Evolutionary conservation across 2,797 vertebrate genomes (phyloP), one percentile per base, ranked within the genome.

Genomic region (Enteromius mattozi): DNA sequence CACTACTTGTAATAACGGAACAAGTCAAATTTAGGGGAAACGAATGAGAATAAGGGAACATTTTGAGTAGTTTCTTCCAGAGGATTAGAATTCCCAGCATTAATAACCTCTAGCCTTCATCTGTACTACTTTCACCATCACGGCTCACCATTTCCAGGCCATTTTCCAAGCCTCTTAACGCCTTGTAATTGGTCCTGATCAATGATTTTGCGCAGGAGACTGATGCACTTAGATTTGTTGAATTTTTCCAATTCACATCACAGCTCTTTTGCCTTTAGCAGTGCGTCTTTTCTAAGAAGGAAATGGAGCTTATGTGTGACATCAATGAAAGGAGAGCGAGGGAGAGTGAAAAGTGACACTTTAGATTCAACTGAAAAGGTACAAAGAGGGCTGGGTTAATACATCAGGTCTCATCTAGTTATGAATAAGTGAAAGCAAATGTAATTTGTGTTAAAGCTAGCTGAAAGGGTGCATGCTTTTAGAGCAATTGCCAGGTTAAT

Each of bases 151-250:
- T 87, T 82, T 80, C 63, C 30, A 49, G 33, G 47, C 56, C 76
- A 47, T 78, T 84, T 65, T 24, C 13, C 75, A 79, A 45, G 3
- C 45, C 30, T 88, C 61, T 83, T 89, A 86, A 89, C 81, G 80
- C 91, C 90, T 93, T 87, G 89, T 87, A 88, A 92, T 90, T 91
- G 89, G 90, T 92, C 92, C 88, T 91, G 91, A 93, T 92, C 92
- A 91, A 91, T 90, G 91, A 90, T 91, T 91, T 86, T 88, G 87
- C 82, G 0, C n/a, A 78, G 90, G 87, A 87, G 88, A 85, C 80
- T 84, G 78, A 85, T 86, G 87, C 90, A 92, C 92, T 91, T 89
- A 90, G 88, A 93, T 91, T 85, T 87, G 61, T 3, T 47, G 47
- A 66, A 88, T 66, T 61, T 87, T 90, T 83, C 82, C 87, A 92